Base-by-base conservation (phyloP, 2,888 invertebrate genomes). In the Latrodectus elegans region DNA sequence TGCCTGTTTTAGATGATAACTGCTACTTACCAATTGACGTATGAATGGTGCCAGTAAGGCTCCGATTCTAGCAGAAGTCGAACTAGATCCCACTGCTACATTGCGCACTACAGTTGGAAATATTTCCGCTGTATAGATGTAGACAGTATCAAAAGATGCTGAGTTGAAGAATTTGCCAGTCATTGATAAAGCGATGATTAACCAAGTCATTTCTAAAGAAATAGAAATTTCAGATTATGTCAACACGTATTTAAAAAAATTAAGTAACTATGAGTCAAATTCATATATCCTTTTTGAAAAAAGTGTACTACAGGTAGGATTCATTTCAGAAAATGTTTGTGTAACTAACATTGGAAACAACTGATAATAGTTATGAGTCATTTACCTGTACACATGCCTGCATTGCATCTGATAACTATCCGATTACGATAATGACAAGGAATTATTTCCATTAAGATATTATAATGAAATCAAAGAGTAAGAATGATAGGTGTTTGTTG, bases 151-250 rank as follows among this genome's bases (percentile, higher is more conserved):
- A 15, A 88, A 88, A 3, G 80, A 79, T 0, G 75, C 88, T 22
- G 83, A 75, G 38, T 75, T 84, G 79, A 88, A 88, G 77, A 88
- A 88, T 71, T 88, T 88, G 22, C 88, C 88, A 8, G 75, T 15
- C 88, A 88, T 80, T 0, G 84, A 83, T 4, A 88, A 53, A 12
- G 75, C 60, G 65, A 88, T 76, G 0, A 53, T 53, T 51, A 83
- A 67, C 79, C 79, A 72, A 8, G 38, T 12, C 78, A 79, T 75
- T 0, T 79, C 82, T 88, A 53, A 22, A 22, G 22, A 22, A 22
- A 22, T 22, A 22, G 22, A 22, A 22, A 22, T 22, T 22, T 8
- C 0, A 64, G 49, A 51, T 26, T 49, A 67, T 52, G 14, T 64
- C 26, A 38, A 17, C 53, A 53, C 17, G 10, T 49, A 15, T n/a